Conservation (phyloP, 1,140 invertebrate genomes). For the Campoletis sonorensis region DNA sequence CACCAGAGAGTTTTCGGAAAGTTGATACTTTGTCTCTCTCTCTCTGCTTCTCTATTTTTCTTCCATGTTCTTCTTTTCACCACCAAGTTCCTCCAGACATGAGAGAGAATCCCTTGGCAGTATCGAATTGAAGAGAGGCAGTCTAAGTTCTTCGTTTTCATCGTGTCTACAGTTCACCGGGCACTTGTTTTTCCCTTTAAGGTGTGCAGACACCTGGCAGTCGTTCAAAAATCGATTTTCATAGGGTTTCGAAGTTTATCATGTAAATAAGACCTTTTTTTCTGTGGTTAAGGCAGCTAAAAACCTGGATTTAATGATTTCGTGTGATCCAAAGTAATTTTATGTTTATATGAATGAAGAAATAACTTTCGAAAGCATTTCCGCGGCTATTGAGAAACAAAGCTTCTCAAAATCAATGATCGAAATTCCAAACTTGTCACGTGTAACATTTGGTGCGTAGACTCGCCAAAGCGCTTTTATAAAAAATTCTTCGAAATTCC, state of each 20-base stretch:
- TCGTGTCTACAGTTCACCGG: slow-evolving; percentile 1
- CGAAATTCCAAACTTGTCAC: background rate
- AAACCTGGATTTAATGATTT: too few species aligned
- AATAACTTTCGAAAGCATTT: too few species aligned
- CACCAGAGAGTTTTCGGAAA: slow-evolving; percentile 3
- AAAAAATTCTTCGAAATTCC: too few species aligned
- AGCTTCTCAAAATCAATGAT: background rate
- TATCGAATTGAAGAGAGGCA: slow-evolving; percentile 2
- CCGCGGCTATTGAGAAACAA: too few species aligned
- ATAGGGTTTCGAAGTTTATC: background rate
- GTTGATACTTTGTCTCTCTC: background rate
- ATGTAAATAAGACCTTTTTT: too few species aligned
- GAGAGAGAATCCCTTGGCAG: slow-evolving; percentile 28
- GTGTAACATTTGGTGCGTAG: too few species aligned
- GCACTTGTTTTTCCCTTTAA: background rate
- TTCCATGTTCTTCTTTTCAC: background rate
- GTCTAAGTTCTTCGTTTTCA: slow-evolving; percentile 17
- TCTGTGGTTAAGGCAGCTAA: too few species aligned
- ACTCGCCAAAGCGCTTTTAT: too few species aligned
- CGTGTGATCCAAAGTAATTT: too few species aligned
- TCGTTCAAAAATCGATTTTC: background rate
- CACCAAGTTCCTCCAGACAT: background rate
- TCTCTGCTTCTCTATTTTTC: background rate
- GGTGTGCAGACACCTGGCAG: background rate
- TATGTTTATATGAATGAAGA: too few species aligned